A percentile compares a stretch with the other conserved stretches of the same genome.
Conservation (phyloP, 2,888 invertebrate genomes). For the Notodonta dromedarius region DNA sequence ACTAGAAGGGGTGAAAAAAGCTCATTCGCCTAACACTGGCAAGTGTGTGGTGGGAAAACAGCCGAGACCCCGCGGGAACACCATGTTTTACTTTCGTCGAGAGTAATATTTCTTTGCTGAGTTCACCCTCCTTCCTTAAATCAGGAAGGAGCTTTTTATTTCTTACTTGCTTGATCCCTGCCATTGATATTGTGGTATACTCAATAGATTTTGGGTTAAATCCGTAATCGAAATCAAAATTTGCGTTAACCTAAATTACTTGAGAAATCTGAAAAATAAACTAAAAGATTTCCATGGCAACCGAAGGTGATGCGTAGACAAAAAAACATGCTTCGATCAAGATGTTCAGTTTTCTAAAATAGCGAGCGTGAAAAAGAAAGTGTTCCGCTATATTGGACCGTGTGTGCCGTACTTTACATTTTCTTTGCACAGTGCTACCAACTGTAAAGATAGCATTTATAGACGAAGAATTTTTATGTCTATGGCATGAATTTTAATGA, state of each 20-base stretch:
- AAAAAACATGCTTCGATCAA: not conserved
- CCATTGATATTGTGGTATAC: conserved; percentile 42
- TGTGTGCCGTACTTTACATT: no score
- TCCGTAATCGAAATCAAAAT: conserved; percentile 13
- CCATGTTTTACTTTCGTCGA: conserved; percentile 70
- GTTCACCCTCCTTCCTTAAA: conserved; percentile 69
- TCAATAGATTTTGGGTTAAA: conserved; percentile 12
- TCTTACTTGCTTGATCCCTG: conserved; percentile 64
- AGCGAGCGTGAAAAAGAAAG: no score
- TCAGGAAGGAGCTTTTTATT: conserved; percentile 76
- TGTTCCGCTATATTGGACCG: no score
- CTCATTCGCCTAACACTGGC: conserved; percentile 80
- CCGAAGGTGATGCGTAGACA: conserved; percentile 1
- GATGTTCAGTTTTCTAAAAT: not conserved
- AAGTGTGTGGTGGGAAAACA: conserved; percentile 85
- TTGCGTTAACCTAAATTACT: conserved; percentile 10
- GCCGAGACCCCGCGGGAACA: conserved; percentile 72
- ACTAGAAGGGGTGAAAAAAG: conserved; percentile 75
- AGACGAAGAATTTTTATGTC: no score
- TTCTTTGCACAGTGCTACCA: no score
- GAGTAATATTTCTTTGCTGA: conserved; percentile 67
- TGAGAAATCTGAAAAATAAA: conserved; percentile 15
- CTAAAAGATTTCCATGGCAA: conserved; percentile 21
- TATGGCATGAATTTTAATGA: no score
- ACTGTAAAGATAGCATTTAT: no score